Evolutionary conservation across 1,140 invertebrate genomes (phyloP).

Genomic region (Bombus waltoni): DNA sequence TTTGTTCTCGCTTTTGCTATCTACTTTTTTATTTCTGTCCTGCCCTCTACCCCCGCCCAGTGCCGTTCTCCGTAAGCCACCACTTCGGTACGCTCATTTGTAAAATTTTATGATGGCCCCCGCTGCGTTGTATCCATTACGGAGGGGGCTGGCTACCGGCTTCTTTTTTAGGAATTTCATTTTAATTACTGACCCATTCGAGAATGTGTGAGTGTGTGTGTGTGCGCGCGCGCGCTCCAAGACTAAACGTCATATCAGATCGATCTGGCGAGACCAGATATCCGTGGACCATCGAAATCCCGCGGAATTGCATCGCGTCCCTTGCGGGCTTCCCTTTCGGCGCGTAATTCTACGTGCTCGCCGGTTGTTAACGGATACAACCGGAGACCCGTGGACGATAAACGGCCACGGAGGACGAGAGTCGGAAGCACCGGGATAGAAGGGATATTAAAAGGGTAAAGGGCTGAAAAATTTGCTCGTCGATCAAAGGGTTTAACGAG

Average conservation of each 20-base stretch:
- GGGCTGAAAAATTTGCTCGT: conserved; percentile 57
- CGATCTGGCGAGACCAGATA: conserved; percentile 55
- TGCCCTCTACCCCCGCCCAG: conserved; percentile 34
- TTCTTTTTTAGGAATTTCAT: conserved; percentile 63
- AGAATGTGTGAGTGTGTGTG: not conserved
- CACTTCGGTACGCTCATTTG: conserved; percentile 79
- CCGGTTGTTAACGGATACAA: conserved; percentile 44
- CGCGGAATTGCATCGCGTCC: conserved; percentile 46
- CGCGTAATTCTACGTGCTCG: conserved; percentile 32
- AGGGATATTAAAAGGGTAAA: conserved; percentile 54
- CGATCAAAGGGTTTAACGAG: conserved; percentile 61
- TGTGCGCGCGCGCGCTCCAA: too few relatives aligned
- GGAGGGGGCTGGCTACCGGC: not conserved
- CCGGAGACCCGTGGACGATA: conserved; percentile 44
- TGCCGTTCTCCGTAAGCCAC: conserved; percentile 45
- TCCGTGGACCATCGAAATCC: conserved; percentile 54
- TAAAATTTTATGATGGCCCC: conserved; percentile 79
- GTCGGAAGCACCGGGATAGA: conserved; percentile 22
- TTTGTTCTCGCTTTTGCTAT: conserved; percentile 43
- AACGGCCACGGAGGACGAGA: conserved; percentile 27
- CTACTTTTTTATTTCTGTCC: conserved; percentile 69
- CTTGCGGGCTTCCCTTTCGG: conserved; percentile 28
- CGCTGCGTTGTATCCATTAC: conserved; percentile 72
- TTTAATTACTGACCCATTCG: conserved; percentile 63
- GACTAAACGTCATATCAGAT: conserved; percentile 45